Percentiles rank a stretch among this genome's conserved stretches.
Evolutionary conservation across 2,797 vertebrate genomes (phyloP).

Genomic region (Lutjanus argentimaculatus): DNA sequence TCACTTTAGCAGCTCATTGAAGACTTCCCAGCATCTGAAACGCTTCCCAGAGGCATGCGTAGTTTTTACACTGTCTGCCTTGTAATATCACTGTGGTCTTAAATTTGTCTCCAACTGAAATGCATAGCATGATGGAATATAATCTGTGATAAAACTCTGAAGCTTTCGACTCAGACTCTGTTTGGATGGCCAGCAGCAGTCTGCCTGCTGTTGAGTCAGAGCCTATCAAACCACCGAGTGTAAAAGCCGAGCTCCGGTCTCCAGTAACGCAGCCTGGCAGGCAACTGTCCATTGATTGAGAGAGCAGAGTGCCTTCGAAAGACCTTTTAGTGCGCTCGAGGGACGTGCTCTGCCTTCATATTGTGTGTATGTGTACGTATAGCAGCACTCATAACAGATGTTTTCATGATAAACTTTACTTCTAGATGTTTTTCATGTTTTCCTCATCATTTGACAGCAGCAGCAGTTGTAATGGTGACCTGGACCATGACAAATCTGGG

Average conservation of each 20-base stretch:
- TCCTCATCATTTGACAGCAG: constrained; percentile 2
- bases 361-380: constrained; percentile 34
- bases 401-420: constrained; percentile 32
- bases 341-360: constrained; percentile 54
- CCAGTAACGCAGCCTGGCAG: constrained; percentile 57
- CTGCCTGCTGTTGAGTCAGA: constrained; percentile 55
- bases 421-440: constrained; percentile 11
- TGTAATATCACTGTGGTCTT: background rate
- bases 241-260: constrained; percentile 64
- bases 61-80: background rate
- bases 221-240: constrained; percentile 54
- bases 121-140: background rate
- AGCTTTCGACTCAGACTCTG: constrained; percentile 12
- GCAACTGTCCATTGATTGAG: constrained; percentile 65
- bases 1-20: background rate
- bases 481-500: background rate
- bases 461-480: background rate
- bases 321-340: constrained; percentile 70
- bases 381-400: constrained; percentile 50
- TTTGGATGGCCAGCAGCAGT: constrained; percentile 51
- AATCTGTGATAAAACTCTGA: constrained; percentile 11
- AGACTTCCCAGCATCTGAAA: background rate
- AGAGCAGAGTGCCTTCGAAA: constrained; percentile 72
- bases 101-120: constrained; percentile 14
- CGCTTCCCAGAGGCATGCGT: background rate